phyloP scores from a whole-genome alignment of 2,888 invertebrate genomes.

The Baronia brevicornis region DNA sequence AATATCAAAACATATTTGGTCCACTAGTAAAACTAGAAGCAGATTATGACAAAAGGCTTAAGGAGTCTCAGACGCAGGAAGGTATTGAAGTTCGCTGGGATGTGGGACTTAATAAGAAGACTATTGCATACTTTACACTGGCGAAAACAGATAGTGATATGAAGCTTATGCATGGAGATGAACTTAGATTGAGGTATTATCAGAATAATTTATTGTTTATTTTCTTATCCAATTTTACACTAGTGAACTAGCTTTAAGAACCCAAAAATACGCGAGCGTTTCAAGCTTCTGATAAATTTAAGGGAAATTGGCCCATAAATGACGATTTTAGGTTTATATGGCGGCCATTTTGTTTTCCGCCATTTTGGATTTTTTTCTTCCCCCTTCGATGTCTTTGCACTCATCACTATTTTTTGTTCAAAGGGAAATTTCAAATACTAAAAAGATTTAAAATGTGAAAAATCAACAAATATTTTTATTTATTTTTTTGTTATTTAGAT shows the following conservation, averaged over 20 bases:
- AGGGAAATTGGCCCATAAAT: too few relatives aligned
- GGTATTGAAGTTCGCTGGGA: conserved; percentile 99
- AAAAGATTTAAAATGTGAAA: too few relatives aligned
- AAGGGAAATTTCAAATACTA: too few relatives aligned
- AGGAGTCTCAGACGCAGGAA: conserved; percentile 98
- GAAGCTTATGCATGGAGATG: conserved; percentile 99
- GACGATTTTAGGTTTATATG: too few relatives aligned
- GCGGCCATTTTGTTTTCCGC: too few relatives aligned
- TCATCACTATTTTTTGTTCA: too few relatives aligned
- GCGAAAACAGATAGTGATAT: conserved; percentile 99
- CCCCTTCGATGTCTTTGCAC: too few relatives aligned
- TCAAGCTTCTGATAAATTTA: too few relatives aligned
- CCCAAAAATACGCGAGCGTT: too few relatives aligned
- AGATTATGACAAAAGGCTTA: conserved; percentile 97
- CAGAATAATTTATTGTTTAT: background rate
- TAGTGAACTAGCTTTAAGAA: too few relatives aligned
- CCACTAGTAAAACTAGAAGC: conserved; percentile 98
- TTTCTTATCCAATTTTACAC: conserved; percentile 1
- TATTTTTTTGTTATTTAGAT: conserved; percentile 65
- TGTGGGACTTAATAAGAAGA: conserved; percentile 97
- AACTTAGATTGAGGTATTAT: conserved; percentile 84
- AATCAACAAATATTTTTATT: too few relatives aligned
- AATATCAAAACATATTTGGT: conserved; percentile 98
- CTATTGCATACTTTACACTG: conserved; percentile 96
- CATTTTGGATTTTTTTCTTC: too few relatives aligned